Conservation (phyloP, 2,113 vertebrate genomes). For the Ageneiosus marmoratus region DNA sequence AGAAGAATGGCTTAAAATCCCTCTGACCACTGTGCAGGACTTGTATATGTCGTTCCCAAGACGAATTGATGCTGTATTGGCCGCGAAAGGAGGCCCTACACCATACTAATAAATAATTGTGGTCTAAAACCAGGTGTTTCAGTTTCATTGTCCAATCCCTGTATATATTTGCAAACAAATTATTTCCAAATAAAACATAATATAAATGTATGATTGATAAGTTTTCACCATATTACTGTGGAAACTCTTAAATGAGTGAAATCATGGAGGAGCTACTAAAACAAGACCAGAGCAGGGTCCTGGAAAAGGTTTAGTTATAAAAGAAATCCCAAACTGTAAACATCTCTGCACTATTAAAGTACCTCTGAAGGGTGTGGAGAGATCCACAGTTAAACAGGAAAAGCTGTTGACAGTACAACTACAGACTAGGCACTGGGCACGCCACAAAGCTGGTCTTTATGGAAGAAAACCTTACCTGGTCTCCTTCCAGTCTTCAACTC, state of each 20-base stretch:
- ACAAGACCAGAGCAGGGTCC: background rate
- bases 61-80: too few relatives aligned
- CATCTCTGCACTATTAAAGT: background rate
- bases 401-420: background rate
- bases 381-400: background rate
- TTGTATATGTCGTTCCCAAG: too few relatives aligned
- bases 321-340: too few relatives aligned
- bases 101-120: too few relatives aligned
- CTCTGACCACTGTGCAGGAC: too few relatives aligned
- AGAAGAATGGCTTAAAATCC: too few relatives aligned
- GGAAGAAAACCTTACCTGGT: background rate
- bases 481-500: background rate
- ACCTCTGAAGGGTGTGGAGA: too few relatives aligned
- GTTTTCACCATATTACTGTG: background rate
- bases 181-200: background rate
- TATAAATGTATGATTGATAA: background rate
- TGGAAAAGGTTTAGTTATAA: background rate
- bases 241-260: background rate
- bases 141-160: too few relatives aligned
- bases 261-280: background rate
- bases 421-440: background rate
- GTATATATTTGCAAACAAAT: too few relatives aligned
- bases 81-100: too few relatives aligned
- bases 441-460: background rate
- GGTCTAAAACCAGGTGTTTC: too few relatives aligned